These are phyloP conservation scores for Paralinhomoeus sp. DNA, from an alignment of 2,888 invertebrate species.

Conservation along the genomic window DNA sequence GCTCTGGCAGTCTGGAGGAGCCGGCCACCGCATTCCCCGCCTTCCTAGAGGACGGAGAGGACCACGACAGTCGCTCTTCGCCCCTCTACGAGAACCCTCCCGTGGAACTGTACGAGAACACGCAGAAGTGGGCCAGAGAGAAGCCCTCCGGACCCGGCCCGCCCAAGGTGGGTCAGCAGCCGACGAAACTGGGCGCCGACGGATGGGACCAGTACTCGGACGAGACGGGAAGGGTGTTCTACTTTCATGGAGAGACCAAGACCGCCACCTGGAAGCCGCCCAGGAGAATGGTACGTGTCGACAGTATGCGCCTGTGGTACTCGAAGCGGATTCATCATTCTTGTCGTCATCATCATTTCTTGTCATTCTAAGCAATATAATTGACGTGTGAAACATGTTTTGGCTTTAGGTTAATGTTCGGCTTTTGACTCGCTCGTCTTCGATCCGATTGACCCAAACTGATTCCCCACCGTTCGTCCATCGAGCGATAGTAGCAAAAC, in stretches of 20 bases:
- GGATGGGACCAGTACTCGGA: conserved; percentile 28
- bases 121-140: not conserved
- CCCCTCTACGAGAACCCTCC: not conserved
- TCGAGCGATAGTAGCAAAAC: too few relatives aligned
- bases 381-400: too few relatives aligned
- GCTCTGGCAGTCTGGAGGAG: not conserved
- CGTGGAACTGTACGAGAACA: not conserved
- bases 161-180: not conserved
- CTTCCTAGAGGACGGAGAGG: not conserved
- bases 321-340: too few relatives aligned
- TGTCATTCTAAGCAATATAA: too few relatives aligned
- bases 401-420: too few relatives aligned
- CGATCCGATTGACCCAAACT: too few relatives aligned
- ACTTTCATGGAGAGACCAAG: conserved; percentile 24
- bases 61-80: not conserved
- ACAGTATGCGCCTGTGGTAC: too few relatives aligned
- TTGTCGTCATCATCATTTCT: too few relatives aligned
- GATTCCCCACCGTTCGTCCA: too few relatives aligned
- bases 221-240: conserved; percentile 23
- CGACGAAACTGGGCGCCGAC: conserved; percentile 11
- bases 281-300: conserved; percentile 4
- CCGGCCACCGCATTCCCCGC: not conserved
- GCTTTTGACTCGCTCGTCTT: too few relatives aligned
- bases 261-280: conserved; percentile 30
- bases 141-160: too few relatives aligned